Conservation (phyloP, 1,140 invertebrate species). For the Danaus plexippus region DNA sequence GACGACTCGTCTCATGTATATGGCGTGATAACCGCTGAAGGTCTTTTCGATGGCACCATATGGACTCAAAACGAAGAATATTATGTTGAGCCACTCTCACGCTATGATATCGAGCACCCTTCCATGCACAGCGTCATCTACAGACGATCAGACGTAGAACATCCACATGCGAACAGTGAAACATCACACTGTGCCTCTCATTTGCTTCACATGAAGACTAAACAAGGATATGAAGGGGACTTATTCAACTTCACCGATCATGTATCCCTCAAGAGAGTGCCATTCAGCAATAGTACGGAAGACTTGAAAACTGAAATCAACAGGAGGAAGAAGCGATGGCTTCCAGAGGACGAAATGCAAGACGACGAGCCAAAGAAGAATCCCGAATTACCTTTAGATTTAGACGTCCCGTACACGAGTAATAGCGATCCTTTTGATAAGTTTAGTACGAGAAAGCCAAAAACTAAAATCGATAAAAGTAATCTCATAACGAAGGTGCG, state of each 20-base stretch:
- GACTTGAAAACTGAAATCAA: constrained; percentile 54
- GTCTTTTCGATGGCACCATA: constrained; percentile 91
- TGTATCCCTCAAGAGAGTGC: constrained; percentile 28
- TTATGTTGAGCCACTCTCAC: constrained; percentile 88
- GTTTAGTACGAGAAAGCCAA: constrained; percentile 63
- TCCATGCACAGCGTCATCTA: constrained; percentile 87
- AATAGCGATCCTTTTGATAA: constrained; percentile 70
- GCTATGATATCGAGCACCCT: constrained; percentile 77
- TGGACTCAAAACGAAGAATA: constrained; percentile 82
- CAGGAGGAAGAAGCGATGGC: constrained; percentile 63
- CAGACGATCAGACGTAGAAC: constrained; percentile 83
- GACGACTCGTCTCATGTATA: constrained; percentile 87
- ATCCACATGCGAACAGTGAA: constrained; percentile 68
- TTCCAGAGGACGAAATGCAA: constrained; percentile 71
- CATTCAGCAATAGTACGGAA: constrained; percentile 43
- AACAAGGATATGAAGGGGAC: constrained; percentile 48
- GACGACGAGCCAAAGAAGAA: constrained; percentile 72
- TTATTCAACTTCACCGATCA: constrained; percentile 55
- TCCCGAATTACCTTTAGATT: constrained; percentile 75
- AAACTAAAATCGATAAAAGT: constrained; percentile 69
- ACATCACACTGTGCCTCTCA: constrained; percentile 72
- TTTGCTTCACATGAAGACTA: constrained; percentile 71
- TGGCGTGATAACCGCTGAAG: constrained; percentile 88
- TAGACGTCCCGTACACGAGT: constrained; percentile 75
- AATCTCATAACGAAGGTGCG: constrained; percentile 66